phyloP scores from a whole-genome alignment of 2,113 vertebrate species.

The Salvator merianae region DNA sequence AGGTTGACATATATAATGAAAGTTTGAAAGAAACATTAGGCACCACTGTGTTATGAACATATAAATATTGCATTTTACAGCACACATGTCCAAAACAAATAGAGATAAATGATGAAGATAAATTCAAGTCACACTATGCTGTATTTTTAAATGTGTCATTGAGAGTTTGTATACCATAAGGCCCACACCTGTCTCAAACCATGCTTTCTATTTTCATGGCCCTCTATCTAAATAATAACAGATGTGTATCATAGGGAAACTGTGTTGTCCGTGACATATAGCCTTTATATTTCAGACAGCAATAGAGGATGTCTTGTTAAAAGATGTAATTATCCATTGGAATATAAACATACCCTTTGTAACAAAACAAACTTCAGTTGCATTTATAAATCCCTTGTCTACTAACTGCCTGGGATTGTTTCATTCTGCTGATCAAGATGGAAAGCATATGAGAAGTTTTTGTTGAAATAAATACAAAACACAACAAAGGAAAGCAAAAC shows the following conservation, averaged over 20 bases:
- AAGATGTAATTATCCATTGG: not conserved
- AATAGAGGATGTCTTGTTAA: not conserved
- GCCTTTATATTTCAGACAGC: not conserved
- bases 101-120: not conserved
- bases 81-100: constrained; percentile 2
- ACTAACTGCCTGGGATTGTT: too few relatives aligned
- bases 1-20: not conserved
- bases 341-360: not conserved
- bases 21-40: not conserved
- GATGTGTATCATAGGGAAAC: not conserved
- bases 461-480: too few relatives aligned
- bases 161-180: not conserved
- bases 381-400: too few relatives aligned
- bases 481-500: too few relatives aligned
- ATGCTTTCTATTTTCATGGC: not conserved
- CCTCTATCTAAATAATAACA: not conserved
- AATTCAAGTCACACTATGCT: not conserved
- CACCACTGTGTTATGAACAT: not conserved
- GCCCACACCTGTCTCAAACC: not conserved
- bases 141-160: not conserved
- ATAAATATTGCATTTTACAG: not conserved
- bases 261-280: not conserved
- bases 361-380: not conserved
- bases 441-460: too few relatives aligned
- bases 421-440: too few relatives aligned